Percentiles rank a stretch among this genome's conserved stretches.
These are phyloP conservation scores for Byasa hedistus DNA, from an alignment of 2,888 invertebrate species.

Conservation along the genomic window DNA sequence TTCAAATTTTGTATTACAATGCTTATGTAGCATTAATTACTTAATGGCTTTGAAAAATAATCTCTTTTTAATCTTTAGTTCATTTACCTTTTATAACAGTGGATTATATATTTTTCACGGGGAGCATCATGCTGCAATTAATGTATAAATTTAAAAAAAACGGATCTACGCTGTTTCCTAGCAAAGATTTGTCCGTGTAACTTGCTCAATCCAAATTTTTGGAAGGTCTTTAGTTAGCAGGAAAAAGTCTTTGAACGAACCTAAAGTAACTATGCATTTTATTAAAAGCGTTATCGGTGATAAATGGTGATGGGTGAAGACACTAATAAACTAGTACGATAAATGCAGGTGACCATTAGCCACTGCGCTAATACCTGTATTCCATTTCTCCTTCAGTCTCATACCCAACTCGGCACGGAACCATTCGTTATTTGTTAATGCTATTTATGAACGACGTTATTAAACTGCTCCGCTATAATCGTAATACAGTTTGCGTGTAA, in stretches of 20 bases:
- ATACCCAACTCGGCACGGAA: constrained; percentile 39
- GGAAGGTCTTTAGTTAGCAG: too few species aligned
- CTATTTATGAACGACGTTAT: constrained; percentile 60
- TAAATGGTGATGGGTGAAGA: neutral
- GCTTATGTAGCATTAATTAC: neutral
- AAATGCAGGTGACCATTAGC: constrained; percentile 5
- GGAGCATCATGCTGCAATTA: too few species aligned
- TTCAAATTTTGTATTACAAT: neutral
- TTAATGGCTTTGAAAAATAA: neutral
- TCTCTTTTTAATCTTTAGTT: neutral
- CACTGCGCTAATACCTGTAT: constrained; percentile 8
- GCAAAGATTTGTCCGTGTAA: too few species aligned
- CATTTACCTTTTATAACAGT: too few species aligned
- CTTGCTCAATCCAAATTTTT: too few species aligned
- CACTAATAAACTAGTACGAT: neutral
- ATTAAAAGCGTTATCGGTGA: neutral
- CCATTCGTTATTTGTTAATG: constrained; percentile 50
- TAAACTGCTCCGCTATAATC: constrained; percentile 35
- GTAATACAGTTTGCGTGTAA: constrained; percentile 31
- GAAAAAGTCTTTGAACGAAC: too few species aligned
- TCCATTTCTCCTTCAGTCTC: constrained; percentile 28
- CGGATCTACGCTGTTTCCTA: too few species aligned
- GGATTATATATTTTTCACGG: too few species aligned
- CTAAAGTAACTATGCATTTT: neutral
- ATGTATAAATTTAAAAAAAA: too few species aligned